Evolutionary conservation across 1,140 invertebrate genomes (phyloP).

Genomic region (Drosophila mayri): DNA sequence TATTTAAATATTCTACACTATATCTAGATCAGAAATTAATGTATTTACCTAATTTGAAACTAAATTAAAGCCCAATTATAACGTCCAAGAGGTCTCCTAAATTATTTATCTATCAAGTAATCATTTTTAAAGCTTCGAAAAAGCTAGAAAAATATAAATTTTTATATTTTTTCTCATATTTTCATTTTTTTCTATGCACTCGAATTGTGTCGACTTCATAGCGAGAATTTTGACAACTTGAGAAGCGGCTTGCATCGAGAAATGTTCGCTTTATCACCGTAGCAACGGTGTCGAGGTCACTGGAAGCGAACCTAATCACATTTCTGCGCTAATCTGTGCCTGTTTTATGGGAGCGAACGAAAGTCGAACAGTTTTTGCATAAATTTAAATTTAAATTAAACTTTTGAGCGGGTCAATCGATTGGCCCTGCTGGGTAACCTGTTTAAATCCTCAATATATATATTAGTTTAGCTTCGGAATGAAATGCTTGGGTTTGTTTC

Average conservation of each 20-base stretch:
- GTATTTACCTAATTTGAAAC: neutral
- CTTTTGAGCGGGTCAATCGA: slow-evolving; percentile 34
- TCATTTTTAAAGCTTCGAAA: neutral
- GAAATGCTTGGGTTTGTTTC: neutral
- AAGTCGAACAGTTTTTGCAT: slow-evolving; percentile 59
- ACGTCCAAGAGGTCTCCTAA: neutral
- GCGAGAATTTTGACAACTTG: slow-evolving; percentile 24
- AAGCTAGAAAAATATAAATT: neutral
- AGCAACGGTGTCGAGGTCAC: slow-evolving; percentile 45
- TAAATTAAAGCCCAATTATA: neutral
- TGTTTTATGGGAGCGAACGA: slow-evolving; percentile 1
- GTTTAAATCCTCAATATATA: neutral
- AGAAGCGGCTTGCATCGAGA: slow-evolving; percentile 9
- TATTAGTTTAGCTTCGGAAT: neutral
- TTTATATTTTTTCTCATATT: too few relatives aligned
- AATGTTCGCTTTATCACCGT: slow-evolving; percentile 31
- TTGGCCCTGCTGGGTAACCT: slow-evolving; percentile 23
- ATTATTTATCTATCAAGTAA: neutral
- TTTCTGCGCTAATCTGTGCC: slow-evolving; percentile 37
- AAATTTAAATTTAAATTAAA: slow-evolving; percentile 31
- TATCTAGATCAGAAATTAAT: neutral
- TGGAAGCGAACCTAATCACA: slow-evolving; percentile 24
- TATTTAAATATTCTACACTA: neutral
- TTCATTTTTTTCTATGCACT: neutral
- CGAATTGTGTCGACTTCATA: slow-evolving; percentile 5